Evolutionary conservation across 2,113 vertebrate genomes (phyloP).

Genomic region (Eubucco bourcierii): DNA sequence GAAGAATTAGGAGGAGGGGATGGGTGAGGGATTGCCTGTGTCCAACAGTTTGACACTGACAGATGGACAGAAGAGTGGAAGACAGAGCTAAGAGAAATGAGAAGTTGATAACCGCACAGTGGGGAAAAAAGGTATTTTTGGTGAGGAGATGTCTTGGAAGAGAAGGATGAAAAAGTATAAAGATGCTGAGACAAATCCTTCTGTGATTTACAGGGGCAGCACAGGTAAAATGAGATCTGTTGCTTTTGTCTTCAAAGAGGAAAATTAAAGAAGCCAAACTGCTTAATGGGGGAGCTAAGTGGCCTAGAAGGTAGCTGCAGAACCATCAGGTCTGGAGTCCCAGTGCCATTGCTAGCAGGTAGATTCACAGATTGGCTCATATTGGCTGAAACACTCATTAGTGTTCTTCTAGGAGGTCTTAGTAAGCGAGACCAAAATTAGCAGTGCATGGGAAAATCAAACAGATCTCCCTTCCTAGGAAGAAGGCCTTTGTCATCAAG

Average conservation of each 20-base stretch:
- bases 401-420: neutral
- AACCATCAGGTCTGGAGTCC: neutral
- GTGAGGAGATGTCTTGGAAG: neutral
- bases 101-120: neutral
- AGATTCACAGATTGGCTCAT: neutral
- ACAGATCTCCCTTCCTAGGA: neutral
- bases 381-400: neutral
- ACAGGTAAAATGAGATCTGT: neutral
- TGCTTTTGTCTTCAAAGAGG: neutral
- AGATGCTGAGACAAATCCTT: neutral
- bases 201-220: neutral
- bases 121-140: neutral
- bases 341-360: neutral
- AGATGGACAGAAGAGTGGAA: neutral
- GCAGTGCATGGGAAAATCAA: neutral
- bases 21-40: neutral
- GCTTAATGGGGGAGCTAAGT: neutral
- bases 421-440: neutral
- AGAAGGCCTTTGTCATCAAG: neutral
- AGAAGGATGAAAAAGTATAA: neutral
- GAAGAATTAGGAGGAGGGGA: neutral
- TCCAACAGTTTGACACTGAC: neutral
- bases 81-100: neutral
- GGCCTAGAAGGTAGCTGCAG: neutral
- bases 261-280: neutral